A percentile compares a stretch with the other conserved stretches of the same genome.
Evolutionary conservation across 2,113 vertebrate species (phyloP).

Genomic region (Oryzias celebensis): DNA sequence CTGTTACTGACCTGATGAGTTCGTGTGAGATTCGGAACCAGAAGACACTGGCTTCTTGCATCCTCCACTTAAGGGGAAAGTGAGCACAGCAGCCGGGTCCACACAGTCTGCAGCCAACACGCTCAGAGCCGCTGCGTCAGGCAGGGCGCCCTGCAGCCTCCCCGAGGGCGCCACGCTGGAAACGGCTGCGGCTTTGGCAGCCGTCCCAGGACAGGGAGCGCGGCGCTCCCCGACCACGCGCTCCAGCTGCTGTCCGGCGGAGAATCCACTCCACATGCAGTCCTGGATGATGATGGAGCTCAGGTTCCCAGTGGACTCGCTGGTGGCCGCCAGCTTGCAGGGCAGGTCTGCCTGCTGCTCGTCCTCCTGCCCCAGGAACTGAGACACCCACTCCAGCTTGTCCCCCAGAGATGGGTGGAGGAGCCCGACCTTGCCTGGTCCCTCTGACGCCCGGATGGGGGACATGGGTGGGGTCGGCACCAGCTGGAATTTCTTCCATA

Average conservation of each 20-base stretch:
- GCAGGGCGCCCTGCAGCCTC: conserved; percentile 54
- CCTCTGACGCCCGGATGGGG: conserved; percentile 77
- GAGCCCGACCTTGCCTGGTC: conserved; percentile 62
- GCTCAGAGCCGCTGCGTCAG: conserved; percentile 69
- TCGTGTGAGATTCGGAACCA: conserved; percentile 90
- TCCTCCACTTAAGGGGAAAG: conserved; percentile 79
- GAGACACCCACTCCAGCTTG: conserved; percentile 81
- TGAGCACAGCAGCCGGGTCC: conserved; percentile 86
- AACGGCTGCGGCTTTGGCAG: conserved; percentile 37
- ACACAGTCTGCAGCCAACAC: conserved; percentile 81
- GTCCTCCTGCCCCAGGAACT: conserved; percentile 84
- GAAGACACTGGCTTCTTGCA: conserved; percentile 88
- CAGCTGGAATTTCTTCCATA: conserved; percentile 98
- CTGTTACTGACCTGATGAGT: conserved; percentile 88
- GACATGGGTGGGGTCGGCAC: conserved; percentile 90
- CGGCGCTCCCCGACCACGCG: conserved; percentile 85
- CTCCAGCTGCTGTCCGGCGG: conserved; percentile 86
- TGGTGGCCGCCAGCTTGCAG: conserved; percentile 75
- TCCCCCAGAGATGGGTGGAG: conserved; percentile 74
- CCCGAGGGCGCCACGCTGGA: conserved; percentile 44
- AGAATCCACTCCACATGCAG: conserved; percentile 98
- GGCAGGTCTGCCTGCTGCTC: conserved; percentile 66
- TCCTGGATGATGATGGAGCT: conserved; percentile 91
- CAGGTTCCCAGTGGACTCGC: conserved; percentile 82
- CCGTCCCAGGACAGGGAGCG: conserved; percentile 60